Evolutionary conservation across 92 coral and sea anemone species (phyloP), one percentile per base, ranked within the genome.

Genomic region (Siderastrea radians): DNA sequence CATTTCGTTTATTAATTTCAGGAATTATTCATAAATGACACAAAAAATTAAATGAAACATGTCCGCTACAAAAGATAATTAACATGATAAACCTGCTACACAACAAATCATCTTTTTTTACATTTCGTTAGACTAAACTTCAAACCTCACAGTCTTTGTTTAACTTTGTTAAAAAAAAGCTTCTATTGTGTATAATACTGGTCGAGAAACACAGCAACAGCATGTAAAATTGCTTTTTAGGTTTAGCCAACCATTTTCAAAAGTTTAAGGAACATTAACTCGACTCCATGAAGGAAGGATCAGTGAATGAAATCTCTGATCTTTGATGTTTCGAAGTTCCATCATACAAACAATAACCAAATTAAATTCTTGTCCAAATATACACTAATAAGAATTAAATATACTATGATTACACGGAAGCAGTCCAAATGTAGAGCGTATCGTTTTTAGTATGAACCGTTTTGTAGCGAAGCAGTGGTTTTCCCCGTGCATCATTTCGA

Each of bases 371-470:
- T 26, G 38, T 26, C 38, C 38, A 26, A 26, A 26, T 26, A 26
- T 26, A 26, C 38, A 26, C 50, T 13, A 3, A 68, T 13, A 3
- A 68, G 50, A 1, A 7, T 68, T 68, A 3, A 47, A 1, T 45
- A 5, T 38, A 43, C 67, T 43, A 61, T 3, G 5, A 6, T 15
- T 88, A 90, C 62, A 90, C 93, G 14, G 75, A 61, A 14, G 90
- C 93, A 26, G 68, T 74, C 79, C 82, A 73, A 13, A 90, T 88
- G 68, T 90, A 68, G 19, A 90, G 53, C 2, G 75, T 86, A 66
- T 90, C 93, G 59, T 86, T 83, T 81, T 75, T 80, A 15, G 90
- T 90, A 47, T 79, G 87, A 43, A 90, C 84, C 10, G 86, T 86
- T 61, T 90, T 90, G 74, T 90, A 86, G 49, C 60, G 80, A 38